Base-by-base conservation (phyloP, 2,113 vertebrate genomes). In the Dicentrarchus labrax region DNA sequence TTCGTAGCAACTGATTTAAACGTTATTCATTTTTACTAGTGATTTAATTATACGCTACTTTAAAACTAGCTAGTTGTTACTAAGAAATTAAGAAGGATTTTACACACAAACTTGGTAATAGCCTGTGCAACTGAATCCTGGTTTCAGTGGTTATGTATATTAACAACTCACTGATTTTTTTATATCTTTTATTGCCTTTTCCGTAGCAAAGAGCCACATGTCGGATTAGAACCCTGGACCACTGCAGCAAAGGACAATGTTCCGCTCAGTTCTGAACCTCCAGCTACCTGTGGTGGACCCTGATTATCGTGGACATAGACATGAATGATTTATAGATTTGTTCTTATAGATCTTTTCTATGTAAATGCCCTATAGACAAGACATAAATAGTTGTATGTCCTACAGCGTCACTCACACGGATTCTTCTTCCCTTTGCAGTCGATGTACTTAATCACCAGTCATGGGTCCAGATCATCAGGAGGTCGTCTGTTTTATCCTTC, bases 391-490 rank as follows among this genome's bases (percentile, higher is more conserved):
- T 56, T 39, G 17, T 41, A 8, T n/a, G 22, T 59, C 30, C 59
- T 4, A 0, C 6, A 39, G 47, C 6, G 0, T 30, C 30, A 30
- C 30, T 69, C 59, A 45, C 36, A 16, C 48, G 51, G 51, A 70
- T 36, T 41, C 38, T 30, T 50, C 41, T 54, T n/a, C 38, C 64
- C 17, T 38, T 54, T 51, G 16, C 5, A 43, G 51, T 71, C 3
- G 4, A 51, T 66, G 48, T 38, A 47, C 62, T 64, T 68, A 17
- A 50, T 80, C 50, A 79, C 79, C 53, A 65, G 76, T 48, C 15
- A 21, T n/a, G 16, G 8, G 61, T 74, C 38, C 69, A 78, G 30
- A 76, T 19, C 70, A 71, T 50, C 68, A 69, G 81, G 79, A 19
- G 76, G 82, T 60, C n/a, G 30, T 21, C 38, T 68, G 11, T 82